These are phyloP conservation scores for Thalassarche chlororhynchos DNA, from an alignment of 2,113 vertebrate species.

Conservation along the genomic window DNA sequence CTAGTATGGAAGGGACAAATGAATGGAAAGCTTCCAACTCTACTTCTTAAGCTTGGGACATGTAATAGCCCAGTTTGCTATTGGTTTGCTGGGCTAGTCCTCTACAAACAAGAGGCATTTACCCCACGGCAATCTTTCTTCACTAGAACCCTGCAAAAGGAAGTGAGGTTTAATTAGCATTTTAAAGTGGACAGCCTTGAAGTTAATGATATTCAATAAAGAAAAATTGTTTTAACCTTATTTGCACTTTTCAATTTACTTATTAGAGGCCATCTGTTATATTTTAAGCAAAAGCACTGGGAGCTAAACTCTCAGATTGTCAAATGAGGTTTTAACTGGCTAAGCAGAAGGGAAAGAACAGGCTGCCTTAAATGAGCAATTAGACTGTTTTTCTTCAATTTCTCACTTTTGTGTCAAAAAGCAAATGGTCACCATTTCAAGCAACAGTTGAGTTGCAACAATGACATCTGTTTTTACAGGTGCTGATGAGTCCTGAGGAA, in stretches of 20 bases:
- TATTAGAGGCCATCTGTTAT: conserved; percentile 77
- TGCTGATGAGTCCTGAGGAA: conserved; percentile 26
- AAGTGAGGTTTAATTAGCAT: conserved; percentile 72
- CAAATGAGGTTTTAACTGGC: conserved; percentile 62
- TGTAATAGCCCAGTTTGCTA: not conserved
- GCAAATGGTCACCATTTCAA: conserved; percentile 37
- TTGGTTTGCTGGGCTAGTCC: conserved; percentile 20
- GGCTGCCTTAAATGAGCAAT: conserved; percentile 60
- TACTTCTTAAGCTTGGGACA: not conserved
- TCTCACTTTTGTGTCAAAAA: conserved; percentile 55
- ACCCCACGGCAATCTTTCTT: conserved; percentile 52
- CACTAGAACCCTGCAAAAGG: conserved; percentile 47
- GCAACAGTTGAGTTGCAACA: not conserved
- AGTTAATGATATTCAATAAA: conserved; percentile 78
- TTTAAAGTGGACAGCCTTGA: conserved; percentile 75
- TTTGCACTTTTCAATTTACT: conserved; percentile 79
- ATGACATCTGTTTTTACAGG: conserved; percentile 44
- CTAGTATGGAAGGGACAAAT: not conserved
- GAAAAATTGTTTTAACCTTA: conserved; percentile 78
- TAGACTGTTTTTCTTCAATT: conserved; percentile 51
- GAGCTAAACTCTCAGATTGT: conserved; percentile 58
- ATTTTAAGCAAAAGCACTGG: conserved; percentile 68
- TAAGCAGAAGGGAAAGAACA: conserved; percentile 53
- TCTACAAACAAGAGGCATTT: conserved; percentile 55
- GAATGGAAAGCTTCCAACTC: conserved; percentile 21